phyloP scores from a whole-genome alignment of 2,888 invertebrate species.

The Adelognathus sp. region DNA sequence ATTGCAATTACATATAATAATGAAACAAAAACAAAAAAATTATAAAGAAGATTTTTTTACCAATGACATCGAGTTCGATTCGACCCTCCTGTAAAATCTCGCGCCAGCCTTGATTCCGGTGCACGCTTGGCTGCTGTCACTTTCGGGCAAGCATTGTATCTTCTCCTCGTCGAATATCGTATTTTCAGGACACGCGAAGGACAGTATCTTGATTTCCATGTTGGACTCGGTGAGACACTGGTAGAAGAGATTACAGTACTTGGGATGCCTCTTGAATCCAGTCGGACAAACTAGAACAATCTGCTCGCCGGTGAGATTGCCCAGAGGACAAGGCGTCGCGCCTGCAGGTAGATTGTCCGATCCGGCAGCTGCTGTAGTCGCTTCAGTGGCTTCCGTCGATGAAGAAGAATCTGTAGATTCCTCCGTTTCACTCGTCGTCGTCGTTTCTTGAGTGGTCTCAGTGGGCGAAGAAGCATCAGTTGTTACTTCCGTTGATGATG shows the following conservation, averaged over 20 bases:
- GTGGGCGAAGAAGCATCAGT: too few relatives aligned
- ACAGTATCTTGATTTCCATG: slow-evolving; percentile 88
- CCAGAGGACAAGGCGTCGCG: slow-evolving; percentile 72
- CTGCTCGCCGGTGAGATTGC: slow-evolving; percentile 86
- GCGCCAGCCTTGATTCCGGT: slow-evolving; percentile 83
- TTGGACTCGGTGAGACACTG: slow-evolving; percentile 88
- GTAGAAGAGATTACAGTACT: slow-evolving; percentile 92
- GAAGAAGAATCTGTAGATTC: background rate
- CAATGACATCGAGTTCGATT: slow-evolving; percentile 83
- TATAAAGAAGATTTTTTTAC: slow-evolving; percentile 81
- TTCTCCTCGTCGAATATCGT: slow-evolving; percentile 89
- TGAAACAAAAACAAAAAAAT: too few relatives aligned
- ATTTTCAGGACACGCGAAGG: slow-evolving; percentile 89
- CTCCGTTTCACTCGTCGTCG: slow-evolving; percentile 14
- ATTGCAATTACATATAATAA: background rate
- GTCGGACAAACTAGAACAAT: slow-evolving; percentile 90
- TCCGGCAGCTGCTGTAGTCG: background rate
- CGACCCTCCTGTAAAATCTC: slow-evolving; percentile 83
- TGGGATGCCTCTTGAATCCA: slow-evolving; percentile 91
- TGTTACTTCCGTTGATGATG: slow-evolving; percentile 68
- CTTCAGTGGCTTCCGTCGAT: slow-evolving; percentile 13
- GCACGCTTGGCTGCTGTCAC: slow-evolving; percentile 84
- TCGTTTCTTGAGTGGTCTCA: slow-evolving; percentile 4
- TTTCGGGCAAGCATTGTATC: slow-evolving; percentile 87
- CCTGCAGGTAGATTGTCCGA: background rate